Conservation (phyloP, 2,113 vertebrate species). For the Ginglymostoma cirratum region DNA sequence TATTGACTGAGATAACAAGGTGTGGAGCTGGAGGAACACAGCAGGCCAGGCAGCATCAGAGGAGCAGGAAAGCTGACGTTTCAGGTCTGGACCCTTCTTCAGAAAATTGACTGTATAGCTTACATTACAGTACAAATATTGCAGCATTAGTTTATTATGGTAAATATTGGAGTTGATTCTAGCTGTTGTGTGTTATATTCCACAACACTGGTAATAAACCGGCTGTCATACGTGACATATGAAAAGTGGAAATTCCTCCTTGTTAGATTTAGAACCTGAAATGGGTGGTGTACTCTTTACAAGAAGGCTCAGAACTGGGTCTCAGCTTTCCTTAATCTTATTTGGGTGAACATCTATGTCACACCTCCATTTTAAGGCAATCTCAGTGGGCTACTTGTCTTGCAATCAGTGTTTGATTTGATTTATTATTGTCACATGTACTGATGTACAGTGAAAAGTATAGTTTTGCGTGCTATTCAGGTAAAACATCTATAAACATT, state of each 20-base stretch:
- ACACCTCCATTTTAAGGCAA: neutral
- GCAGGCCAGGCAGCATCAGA: too few relatives aligned
- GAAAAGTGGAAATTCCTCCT: neutral
- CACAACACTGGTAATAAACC: neutral
- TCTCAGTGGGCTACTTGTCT: neutral
- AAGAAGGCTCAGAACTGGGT: neutral
- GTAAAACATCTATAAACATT: too few relatives aligned
- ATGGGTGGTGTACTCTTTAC: neutral
- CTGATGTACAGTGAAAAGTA: too few relatives aligned
- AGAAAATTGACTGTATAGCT: neutral
- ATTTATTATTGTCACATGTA: too few relatives aligned
- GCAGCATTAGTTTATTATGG: too few relatives aligned
- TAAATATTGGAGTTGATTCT: neutral
- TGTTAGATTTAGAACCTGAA: neutral
- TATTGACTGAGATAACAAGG: too few relatives aligned
- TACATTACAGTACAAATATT: neutral
- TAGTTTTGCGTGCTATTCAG: too few relatives aligned
- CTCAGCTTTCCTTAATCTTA: neutral
- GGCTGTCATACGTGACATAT: neutral
- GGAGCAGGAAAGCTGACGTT: too few relatives aligned
- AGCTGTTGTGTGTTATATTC: neutral
- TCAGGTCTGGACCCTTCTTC: too few relatives aligned
- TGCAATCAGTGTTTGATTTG: neutral
- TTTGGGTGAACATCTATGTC: neutral
- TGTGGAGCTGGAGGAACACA: too few relatives aligned